These are phyloP conservation scores for Xylophagus ater DNA, from an alignment of 2,888 invertebrate species.

Conservation along the genomic window DNA sequence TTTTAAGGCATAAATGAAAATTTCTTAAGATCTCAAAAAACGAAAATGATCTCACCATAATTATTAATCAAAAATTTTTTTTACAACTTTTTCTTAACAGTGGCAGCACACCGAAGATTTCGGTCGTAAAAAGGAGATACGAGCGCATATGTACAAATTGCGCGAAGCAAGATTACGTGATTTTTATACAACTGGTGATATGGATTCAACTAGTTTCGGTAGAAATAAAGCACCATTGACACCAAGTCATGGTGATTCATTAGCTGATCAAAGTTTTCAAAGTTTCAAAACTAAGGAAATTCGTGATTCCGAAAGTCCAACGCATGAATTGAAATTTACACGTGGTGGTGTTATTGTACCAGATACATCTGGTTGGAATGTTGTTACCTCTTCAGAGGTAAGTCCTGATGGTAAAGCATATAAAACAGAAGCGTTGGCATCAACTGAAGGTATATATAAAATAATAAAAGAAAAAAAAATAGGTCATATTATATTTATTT, in stretches of 20 bases:
- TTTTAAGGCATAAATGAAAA: too few species aligned
- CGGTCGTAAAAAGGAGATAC: constrained; percentile 74
- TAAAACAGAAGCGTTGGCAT: constrained; percentile 48
- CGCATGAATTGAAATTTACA: constrained; percentile 39
- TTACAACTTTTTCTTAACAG: constrained; percentile 44
- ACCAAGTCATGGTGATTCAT: constrained; percentile 55
- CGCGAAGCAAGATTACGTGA: constrained; percentile 67
- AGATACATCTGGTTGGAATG: constrained; percentile 53
- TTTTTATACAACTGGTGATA: constrained; percentile 50
- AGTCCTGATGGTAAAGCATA: constrained; percentile 54
- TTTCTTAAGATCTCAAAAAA: too few species aligned
- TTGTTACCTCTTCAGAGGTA: constrained; percentile 49
- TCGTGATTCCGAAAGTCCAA: constrained; percentile 64
- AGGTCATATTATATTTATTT: neutral
- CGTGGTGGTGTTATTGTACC: constrained; percentile 23
- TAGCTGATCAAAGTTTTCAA: constrained; percentile 66
- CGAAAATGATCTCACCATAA: too few species aligned
- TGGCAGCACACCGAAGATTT: constrained; percentile 82
- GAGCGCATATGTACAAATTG: constrained; percentile 73
- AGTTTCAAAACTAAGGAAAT: constrained; percentile 69
- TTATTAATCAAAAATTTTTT: too few species aligned
- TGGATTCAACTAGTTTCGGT: constrained; percentile 37
- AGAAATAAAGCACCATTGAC: constrained; percentile 36
- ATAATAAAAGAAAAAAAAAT: neutral
- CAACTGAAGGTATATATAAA: constrained; percentile 44